Evolutionary conservation across 2,888 invertebrate genomes (phyloP).

Genomic region (Corbicula japonica): DNA sequence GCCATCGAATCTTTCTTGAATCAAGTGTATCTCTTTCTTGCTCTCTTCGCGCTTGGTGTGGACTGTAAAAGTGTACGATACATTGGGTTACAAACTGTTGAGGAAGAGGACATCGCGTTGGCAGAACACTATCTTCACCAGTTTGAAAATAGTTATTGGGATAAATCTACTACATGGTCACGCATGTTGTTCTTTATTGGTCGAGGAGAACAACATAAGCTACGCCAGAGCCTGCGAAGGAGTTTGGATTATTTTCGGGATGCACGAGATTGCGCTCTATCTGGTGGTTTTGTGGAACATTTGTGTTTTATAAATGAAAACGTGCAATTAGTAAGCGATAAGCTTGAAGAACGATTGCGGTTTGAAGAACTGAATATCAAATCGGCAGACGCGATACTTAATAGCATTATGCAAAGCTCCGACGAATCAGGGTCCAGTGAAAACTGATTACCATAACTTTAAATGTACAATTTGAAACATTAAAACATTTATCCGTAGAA

Average conservation of each 20-base stretch:
- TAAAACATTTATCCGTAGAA: too few species aligned
- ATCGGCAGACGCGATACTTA: constrained; percentile 8
- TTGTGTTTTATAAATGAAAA: constrained; percentile 23
- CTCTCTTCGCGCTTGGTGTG: constrained; percentile 44
- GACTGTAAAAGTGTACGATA: constrained; percentile 40
- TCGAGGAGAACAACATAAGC: constrained; percentile 48
- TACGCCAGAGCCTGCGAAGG: constrained; percentile 19
- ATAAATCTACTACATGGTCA: constrained; percentile 47
- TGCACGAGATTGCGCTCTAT: constrained; percentile 12
- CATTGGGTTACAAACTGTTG: constrained; percentile 3
- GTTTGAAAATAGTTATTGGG: constrained; percentile 53
- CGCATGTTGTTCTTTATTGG: constrained; percentile 47
- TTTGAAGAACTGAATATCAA: not conserved
- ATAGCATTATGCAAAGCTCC: constrained; percentile 5
- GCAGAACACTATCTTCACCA: constrained; percentile 42
- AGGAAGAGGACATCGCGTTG: constrained; percentile 24
- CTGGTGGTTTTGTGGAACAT: constrained; percentile 34
- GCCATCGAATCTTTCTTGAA: constrained; percentile 49
- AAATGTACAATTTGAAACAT: too few species aligned
- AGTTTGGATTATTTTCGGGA: constrained; percentile 35
- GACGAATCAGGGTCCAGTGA: constrained; percentile 7
- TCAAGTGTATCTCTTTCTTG: constrained; percentile 53
- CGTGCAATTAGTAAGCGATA: constrained; percentile 1
- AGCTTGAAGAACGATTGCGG: constrained; percentile 4
- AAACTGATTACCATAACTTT: too few species aligned